phyloP scores from a whole-genome alignment of 2,797 vertebrate genomes.

The Platalea minor region DNA sequence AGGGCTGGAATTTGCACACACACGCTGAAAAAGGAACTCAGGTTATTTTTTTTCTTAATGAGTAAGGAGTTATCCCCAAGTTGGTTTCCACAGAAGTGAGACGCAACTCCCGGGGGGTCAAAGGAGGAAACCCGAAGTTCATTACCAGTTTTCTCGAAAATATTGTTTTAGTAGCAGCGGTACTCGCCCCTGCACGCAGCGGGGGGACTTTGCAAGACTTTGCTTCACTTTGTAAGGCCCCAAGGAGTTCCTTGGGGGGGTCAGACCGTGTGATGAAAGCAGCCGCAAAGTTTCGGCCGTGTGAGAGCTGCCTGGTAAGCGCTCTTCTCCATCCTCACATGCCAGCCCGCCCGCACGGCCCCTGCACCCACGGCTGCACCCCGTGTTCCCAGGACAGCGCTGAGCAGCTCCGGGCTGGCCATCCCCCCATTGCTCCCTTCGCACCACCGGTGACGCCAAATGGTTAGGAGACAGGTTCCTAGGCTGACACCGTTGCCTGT shows the following conservation, averaged over 20 bases:
- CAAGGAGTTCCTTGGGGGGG: neutral
- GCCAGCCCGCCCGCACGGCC: neutral
- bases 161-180: neutral
- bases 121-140: slow-evolving; percentile 3
- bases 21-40: neutral
- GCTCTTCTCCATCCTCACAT: neutral
- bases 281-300: neutral
- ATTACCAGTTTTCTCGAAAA: slow-evolving; percentile 7
- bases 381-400: neutral
- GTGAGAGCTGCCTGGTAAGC: neutral
- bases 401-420: neutral
- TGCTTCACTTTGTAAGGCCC: neutral
- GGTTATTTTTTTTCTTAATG: neutral
- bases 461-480: neutral
- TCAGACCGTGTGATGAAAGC: neutral
- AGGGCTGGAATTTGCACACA: neutral
- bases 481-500: neutral
- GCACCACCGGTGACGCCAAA: rapidly evolving
- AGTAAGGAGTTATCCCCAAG: neutral
- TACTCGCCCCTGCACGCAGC: neutral
- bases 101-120: neutral
- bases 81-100: slow-evolving; percentile 28
- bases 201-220: neutral
- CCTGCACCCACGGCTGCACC: neutral
- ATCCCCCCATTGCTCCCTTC: neutral